Evolutionary conservation across 2,113 vertebrate genomes (phyloP).

Genomic region (Ornithorhynchus anatinus): DNA sequence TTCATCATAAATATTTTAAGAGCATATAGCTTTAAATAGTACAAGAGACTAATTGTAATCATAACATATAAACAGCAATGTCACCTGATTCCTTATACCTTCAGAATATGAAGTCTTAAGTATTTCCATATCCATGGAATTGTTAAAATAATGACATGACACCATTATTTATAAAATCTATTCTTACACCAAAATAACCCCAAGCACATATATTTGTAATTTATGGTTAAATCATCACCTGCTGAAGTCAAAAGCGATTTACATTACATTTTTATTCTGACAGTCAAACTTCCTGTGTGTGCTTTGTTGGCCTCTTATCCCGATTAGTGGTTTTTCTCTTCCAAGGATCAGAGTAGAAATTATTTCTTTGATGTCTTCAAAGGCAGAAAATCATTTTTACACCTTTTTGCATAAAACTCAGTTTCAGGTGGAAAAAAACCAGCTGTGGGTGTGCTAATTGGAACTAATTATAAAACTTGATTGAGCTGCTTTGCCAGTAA

Average conservation of each 20-base stretch:
- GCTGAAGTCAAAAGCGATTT: not conserved
- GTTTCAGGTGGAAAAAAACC: constrained; percentile 34
- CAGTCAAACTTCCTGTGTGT: not conserved
- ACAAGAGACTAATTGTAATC: constrained; percentile 2
- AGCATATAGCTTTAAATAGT: constrained; percentile 39
- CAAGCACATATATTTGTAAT: not conserved
- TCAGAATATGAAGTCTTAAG: not conserved
- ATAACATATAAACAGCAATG: not conserved
- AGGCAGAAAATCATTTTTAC: constrained; percentile 30
- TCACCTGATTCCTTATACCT: too few species aligned
- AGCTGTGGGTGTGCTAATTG: constrained; percentile 47
- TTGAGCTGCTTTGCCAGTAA: constrained; percentile 1
- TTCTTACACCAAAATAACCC: not conserved
- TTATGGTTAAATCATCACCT: not conserved
- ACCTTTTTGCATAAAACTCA: constrained; percentile 39
- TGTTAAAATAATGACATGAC: not conserved
- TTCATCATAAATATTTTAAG: constrained; percentile 60
- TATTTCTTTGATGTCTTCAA: constrained; percentile 44
- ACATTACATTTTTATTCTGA: not conserved
- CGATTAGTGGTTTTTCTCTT: constrained; percentile 1
- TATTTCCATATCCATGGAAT: not conserved
- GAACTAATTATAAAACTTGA: constrained; percentile 39
- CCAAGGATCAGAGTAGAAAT: not conserved
- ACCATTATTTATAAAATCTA: not conserved
- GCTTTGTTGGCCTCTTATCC: not conserved